Percentiles rank a stretch among this genome's conserved stretches.
phyloP scores from a whole-genome alignment of 2,113 vertebrate genomes.

The Electrona antarctica region DNA sequence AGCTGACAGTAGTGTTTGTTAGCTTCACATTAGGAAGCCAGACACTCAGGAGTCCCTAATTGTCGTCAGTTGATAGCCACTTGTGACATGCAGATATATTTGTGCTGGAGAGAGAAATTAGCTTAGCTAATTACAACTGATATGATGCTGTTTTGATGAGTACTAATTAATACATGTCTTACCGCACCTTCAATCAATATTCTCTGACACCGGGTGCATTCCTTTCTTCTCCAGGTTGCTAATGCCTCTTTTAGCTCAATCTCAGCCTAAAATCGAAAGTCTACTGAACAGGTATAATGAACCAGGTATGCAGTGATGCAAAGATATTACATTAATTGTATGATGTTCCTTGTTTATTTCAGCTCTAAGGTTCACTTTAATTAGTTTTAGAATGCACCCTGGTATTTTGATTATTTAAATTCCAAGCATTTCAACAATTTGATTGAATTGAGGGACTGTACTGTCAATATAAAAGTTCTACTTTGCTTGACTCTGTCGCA shows the following conservation, averaged over 20 bases:
- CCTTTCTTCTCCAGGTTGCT: constrained; percentile 9
- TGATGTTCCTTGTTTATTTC: constrained; percentile 2
- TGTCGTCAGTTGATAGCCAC: constrained; percentile 49
- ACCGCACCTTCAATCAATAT: constrained; percentile 29
- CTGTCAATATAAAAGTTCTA: background rate
- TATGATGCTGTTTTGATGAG: constrained; percentile 54
- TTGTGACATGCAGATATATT: constrained; percentile 56
- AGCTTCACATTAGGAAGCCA: constrained; percentile 56
- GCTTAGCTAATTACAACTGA: constrained; percentile 55
- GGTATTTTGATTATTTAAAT: background rate
- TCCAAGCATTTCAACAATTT: background rate
- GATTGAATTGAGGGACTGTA: background rate
- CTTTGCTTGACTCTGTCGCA: background rate
- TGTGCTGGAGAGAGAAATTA: constrained; percentile 45
- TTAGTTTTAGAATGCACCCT: background rate
- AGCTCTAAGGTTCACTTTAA: background rate
- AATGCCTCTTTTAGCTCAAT: constrained; percentile 4
- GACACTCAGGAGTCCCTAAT: constrained; percentile 58
- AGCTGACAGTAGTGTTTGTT: constrained; percentile 62
- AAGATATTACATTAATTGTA: background rate
- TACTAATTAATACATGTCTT: constrained; percentile 64
- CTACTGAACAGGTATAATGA: constrained; percentile 7
- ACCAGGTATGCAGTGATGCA: background rate
- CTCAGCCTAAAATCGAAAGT: background rate
- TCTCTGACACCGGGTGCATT: constrained; percentile 19